Evolutionary conservation across 2,113 vertebrate species (phyloP).

Genomic region (Toxotes jaculatrix): DNA sequence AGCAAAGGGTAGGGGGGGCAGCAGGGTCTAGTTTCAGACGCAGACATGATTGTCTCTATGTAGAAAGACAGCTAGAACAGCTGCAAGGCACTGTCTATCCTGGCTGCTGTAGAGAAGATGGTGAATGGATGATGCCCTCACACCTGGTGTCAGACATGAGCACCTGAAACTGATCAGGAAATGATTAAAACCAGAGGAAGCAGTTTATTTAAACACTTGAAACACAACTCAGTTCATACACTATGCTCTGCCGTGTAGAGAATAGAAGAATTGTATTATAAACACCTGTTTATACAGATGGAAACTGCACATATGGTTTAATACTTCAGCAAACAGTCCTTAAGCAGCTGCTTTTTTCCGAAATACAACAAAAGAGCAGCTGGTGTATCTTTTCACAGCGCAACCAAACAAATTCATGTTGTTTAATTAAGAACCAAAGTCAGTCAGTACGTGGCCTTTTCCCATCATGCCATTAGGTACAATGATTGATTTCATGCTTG

Average conservation of each 20-base stretch:
- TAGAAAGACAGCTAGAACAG: background rate
- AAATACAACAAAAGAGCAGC: background rate
- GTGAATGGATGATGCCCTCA: constrained; percentile 6
- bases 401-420: no score
- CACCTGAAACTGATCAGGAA: background rate
- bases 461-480: no score
- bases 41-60: background rate
- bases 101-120: background rate
- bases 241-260: background rate
- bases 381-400: background rate
- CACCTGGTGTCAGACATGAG: constrained; percentile 25
- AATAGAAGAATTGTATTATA: no score
- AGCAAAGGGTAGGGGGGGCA: background rate
- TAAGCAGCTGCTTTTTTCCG: background rate
- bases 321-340: background rate
- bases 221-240: background rate
- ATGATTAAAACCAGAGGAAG: background rate
- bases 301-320: background rate
- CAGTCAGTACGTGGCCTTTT: no score
- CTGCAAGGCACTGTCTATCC: background rate
- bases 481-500: background rate
- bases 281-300: background rate
- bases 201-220: background rate
- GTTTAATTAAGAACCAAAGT: no score
- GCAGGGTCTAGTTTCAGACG: background rate